Base-by-base conservation (phyloP, 2,888 invertebrate genomes). In the Phragmatobia fuliginosa region DNA sequence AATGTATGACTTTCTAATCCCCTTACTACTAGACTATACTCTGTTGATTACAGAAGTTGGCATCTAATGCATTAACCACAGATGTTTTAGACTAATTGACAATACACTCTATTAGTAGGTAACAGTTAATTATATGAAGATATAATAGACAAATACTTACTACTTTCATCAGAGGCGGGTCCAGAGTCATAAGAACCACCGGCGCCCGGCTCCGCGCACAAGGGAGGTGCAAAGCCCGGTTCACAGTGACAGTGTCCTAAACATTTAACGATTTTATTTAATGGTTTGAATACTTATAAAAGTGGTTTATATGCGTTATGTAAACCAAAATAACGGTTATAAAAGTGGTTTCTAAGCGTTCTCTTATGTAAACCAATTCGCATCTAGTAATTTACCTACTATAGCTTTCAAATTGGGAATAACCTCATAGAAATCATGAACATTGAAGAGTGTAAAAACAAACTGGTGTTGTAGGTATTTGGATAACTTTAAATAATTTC, bases 231-330 rank as follows among this genome's bases (percentile, higher is more conserved):
- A 91, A 97, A 99, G 0, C 99, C 99, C 0, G 96, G 93, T 83
- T 97, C 96, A 91, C 99, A 99, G 91, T 99, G 99, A 84, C 99
- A 99, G 88, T 99, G 97, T 0, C 99, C 99, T 87, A 96, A 45
- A 52, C 31, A 10, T 64, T 11, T 7, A 28, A 56, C 5, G 56
- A 1, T 28, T 14, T 25, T 28, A 1, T 14, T 56, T 56, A 56
- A 56, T 52, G 4, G 10, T 25, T 25, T 25, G 25, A n/a, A n/a
- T 11, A 4, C 11, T 8, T 49, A 49, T n/a, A n/a, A n/a, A n/a
- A n/a, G n/a, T n/a, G 8, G n/a, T 45, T 21, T 45, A 21, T 45
- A 6, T 6, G 7, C 1, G 21, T 21, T 14, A 45, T 16, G 0
- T 8, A 38, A 16, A 38, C 38, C 16, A 11, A 38, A 38, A 36